These are phyloP conservation scores for Nesoenas mayeri DNA, from an alignment of 2,113 vertebrate genomes.

Conservation along the genomic window DNA sequence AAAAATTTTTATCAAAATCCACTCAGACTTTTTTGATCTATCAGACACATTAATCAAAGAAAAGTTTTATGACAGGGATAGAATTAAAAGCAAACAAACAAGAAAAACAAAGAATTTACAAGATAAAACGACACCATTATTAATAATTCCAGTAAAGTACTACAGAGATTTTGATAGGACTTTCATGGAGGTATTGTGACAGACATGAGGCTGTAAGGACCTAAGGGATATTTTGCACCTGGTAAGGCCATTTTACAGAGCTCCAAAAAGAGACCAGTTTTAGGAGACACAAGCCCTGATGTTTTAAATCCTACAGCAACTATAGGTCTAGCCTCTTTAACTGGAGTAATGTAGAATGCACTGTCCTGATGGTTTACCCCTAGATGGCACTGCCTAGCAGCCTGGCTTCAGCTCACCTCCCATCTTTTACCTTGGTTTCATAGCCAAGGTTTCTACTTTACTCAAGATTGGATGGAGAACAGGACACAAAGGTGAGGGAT, in stretches of 20 bases:
- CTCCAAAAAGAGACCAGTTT: background rate
- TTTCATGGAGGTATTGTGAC: background rate
- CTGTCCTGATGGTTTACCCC: background rate
- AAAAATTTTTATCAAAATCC: background rate
- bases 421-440: background rate
- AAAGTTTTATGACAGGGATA: background rate
- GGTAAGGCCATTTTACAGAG: background rate
- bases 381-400: slow-evolving; percentile 64
- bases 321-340: background rate
- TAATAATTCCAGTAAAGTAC: background rate
- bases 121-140: background rate
- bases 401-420: background rate
- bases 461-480: background rate
- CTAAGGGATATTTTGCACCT: background rate
- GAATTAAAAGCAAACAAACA: background rate
- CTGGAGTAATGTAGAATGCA: accelerated
- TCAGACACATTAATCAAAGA: background rate
- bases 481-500: background rate
- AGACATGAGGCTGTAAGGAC: background rate
- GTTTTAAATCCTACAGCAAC: background rate
- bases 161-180: background rate
- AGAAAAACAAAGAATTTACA: background rate
- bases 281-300: background rate
- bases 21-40: background rate
- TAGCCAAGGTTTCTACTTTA: background rate